phyloP scores from a whole-genome alignment of 2,113 vertebrate genomes.

The Neofelis nebulosa region DNA sequence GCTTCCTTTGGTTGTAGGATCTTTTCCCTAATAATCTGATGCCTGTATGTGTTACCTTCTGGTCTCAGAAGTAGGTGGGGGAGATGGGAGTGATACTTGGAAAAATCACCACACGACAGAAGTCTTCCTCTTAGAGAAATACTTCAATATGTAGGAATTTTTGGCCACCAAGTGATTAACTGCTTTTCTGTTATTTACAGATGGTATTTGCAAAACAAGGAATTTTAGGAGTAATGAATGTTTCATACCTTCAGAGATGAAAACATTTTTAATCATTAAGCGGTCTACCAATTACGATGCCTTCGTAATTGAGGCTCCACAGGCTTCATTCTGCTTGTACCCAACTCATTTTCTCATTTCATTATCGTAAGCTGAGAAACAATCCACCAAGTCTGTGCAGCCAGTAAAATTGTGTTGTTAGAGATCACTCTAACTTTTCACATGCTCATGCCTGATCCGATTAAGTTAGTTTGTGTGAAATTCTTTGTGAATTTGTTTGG shows the following conservation, averaged over 20 bases:
- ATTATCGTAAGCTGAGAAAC: background rate
- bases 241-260: conserved; percentile 14
- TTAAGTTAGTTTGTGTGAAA: background rate
- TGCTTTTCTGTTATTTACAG: background rate
- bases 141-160: background rate
- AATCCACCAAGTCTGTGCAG: background rate
- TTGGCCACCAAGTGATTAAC: background rate
- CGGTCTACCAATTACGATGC: background rate
- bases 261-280: conserved; percentile 10
- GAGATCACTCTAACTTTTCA: background rate
- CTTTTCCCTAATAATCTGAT: background rate
- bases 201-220: background rate
- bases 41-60: background rate
- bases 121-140: background rate
- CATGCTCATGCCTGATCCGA: background rate
- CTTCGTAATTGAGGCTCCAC: background rate
- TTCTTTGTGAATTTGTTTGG: background rate
- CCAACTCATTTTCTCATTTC: background rate
- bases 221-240: conserved; percentile 11
- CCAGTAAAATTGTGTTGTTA: background rate
- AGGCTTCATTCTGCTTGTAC: background rate
- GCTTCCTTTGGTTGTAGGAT: conserved; percentile 54
- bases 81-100: background rate
- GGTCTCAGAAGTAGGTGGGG: background rate
- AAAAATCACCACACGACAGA: background rate